Evolutionary conservation across 2,797 vertebrate species (phyloP).

Genomic region (Protosalanx chinensis): DNA sequence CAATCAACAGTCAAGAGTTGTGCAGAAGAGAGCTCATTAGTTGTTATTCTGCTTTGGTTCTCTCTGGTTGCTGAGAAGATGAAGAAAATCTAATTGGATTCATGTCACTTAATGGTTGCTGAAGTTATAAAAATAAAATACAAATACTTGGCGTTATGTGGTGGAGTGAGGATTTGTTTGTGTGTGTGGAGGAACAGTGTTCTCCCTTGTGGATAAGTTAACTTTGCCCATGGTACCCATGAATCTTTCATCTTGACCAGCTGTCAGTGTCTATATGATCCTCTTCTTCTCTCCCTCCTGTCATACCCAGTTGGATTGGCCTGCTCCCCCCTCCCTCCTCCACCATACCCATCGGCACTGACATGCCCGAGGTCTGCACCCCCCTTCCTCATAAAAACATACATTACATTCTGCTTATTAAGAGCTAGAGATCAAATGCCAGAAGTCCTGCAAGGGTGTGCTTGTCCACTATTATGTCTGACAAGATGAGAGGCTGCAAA

Average conservation of each 20-base stretch:
- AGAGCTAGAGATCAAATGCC: background rate
- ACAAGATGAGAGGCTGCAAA: too few relatives aligned
- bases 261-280: constrained; percentile 29
- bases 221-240: constrained; percentile 20
- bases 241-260: constrained; percentile 32
- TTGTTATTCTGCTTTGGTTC: background rate
- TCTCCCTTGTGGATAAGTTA: constrained; percentile 2
- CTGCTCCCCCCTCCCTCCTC: background rate
- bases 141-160: background rate
- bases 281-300: constrained; percentile 6
- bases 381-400: background rate
- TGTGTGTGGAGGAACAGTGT: background rate
- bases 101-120: background rate
- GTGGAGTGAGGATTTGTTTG: background rate
- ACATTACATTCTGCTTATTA: constrained; percentile 2
- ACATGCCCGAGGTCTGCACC: background rate
- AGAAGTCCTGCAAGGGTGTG: background rate
- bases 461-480: constrained; percentile 2
- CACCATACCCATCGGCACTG: too few relatives aligned
- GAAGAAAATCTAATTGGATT: background rate
- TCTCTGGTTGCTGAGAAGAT: background rate
- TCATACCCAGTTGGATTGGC: background rate
- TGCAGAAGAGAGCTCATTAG: constrained; percentile 7
- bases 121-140: too few relatives aligned
- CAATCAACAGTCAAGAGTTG: background rate